Percentiles rank a stretch among this genome's conserved stretches.
Evolutionary conservation across 2,113 vertebrate genomes (phyloP).

Genomic region (Rhadina sibilatrix): DNA sequence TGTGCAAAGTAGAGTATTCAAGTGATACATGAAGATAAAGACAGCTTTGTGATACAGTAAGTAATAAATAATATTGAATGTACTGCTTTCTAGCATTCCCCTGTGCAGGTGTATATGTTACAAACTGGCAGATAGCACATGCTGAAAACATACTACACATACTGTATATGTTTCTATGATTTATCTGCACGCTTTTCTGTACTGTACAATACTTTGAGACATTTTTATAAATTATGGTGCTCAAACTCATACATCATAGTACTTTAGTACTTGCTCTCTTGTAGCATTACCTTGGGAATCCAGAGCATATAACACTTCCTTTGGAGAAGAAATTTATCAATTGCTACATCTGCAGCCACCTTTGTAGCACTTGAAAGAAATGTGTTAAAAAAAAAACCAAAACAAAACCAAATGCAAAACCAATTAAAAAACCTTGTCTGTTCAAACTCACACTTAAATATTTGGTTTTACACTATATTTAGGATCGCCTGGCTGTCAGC

Average conservation of each 20-base stretch:
- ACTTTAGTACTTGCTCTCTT: not conserved
- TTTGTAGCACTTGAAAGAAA: constrained; percentile 11
- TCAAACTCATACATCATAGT: not conserved
- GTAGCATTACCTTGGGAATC: constrained; percentile 2
- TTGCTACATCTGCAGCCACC: not conserved
- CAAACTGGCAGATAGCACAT: not conserved
- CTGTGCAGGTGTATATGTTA: not conserved
- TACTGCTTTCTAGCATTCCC: not conserved
- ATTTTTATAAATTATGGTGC: constrained; percentile 11
- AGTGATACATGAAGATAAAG: not conserved
- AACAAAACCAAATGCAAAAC: not conserved
- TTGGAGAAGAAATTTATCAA: not conserved
- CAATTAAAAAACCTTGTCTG: not conserved
- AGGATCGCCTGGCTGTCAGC: not conserved
- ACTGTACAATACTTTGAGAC: not conserved
- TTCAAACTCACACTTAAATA: constrained; percentile 30
- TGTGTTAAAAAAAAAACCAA: not conserved
- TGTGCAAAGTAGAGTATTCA: not conserved
- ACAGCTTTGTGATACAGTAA: not conserved
- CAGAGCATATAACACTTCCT: constrained; percentile 12
- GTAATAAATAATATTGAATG: not conserved
- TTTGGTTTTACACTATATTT: constrained; percentile 55
- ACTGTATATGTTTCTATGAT: not conserved
- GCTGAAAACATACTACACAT: not conserved
- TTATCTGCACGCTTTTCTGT: not conserved